Base-by-base conservation (phyloP, 2,888 invertebrate genomes). In the Brachyptera risi region DNA sequence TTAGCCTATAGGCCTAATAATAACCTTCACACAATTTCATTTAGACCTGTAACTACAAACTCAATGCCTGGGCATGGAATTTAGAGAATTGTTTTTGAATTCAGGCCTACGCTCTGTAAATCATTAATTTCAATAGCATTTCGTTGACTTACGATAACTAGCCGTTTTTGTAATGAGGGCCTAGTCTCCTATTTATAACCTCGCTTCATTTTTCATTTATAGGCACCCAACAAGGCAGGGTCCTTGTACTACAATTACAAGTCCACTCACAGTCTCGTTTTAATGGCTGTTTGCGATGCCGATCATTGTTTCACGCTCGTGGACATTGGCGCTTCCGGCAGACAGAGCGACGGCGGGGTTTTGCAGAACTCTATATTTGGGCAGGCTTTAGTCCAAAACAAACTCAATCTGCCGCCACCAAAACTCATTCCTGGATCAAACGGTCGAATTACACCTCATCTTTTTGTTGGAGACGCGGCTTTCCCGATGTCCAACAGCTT, bases 261-360 rank as follows among this genome's bases (percentile, higher is more conserved):
- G 51, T 61, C 60, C 40, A 60, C 61, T 21, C 63, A 63, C 59
- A 65, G 65, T 15, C 60, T 67, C 2, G 59, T 66, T 50, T 37
- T 68, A 38, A n/a, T n/a, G 62, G 67, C 67, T 9, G 50, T 66
- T 21, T 66, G 56, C 13, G 67, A 68, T 63, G 67, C 67, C 23
- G 60, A 68, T 56, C 61, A 66, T 35, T 21, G 56, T 47, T 67
- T 68, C 56, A 59, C 65, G 15, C 50, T 37, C 13, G 62, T 24
- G 4, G 60, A 61, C 17, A 44, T 51, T 21, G 56, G 56, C 3
- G 38, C 37, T 2, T 31, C 37, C 2, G 56, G 56, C 5, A 38
- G 38, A 21, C 56, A 56, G 23, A 62, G 62, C 40, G 61, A 62
- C 51, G 60, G 60, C 1, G 62, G 59, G 26, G 44, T 60, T 61